Evolutionary conservation across 2,888 invertebrate species (phyloP), one percentile per base, ranked within the genome.

Genomic region (Lasioglossum zephyrum): DNA sequence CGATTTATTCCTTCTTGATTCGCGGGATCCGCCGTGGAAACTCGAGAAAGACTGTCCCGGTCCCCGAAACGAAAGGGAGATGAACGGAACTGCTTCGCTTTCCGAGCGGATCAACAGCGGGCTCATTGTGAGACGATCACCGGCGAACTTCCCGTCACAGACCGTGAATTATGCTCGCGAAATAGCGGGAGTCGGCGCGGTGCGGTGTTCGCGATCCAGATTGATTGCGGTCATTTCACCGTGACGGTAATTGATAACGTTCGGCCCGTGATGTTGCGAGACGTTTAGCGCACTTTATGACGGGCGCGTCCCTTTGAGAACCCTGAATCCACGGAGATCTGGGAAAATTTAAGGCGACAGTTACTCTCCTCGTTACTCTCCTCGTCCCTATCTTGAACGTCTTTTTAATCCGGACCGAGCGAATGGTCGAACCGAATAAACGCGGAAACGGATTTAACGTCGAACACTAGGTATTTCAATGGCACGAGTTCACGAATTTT

Each of bases 1-100:
- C 80, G 76, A 81, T 88, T 86, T 88, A 86, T 88, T 74, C 39
- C 76, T 39, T 31, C 81, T 41, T 70, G 81, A 82, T 82, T 57
- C 74, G 41, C 80, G 53, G 39, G 41, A 76, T 73, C 66, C 69
- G 47, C 26, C 57, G 39, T 57, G 49, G 73, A 76, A 57, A 53
- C 69, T 69, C 57, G 77, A 4, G 77, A 57, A n/a, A n/a, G n/a
- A n/a, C 3, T 11, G 11, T 9, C 49, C 26, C 8, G 31, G 22
- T 69, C 69, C 73, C 36, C 49, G 41, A 31, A 5, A 16, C 22
- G 16, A 22, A 22, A 18, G 4, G 39, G 9, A 26, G 4, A 57
- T 31, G 49, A 18, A 49, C 2, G 4, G n/a, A n/a, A n/a, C n/a
- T n/a, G 36, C 22, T 5, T 22, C 36, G 47, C 36, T 66, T 49